Base-by-base conservation (phyloP, 2,888 invertebrate genomes). In the Hypercompe scribonia region DNA sequence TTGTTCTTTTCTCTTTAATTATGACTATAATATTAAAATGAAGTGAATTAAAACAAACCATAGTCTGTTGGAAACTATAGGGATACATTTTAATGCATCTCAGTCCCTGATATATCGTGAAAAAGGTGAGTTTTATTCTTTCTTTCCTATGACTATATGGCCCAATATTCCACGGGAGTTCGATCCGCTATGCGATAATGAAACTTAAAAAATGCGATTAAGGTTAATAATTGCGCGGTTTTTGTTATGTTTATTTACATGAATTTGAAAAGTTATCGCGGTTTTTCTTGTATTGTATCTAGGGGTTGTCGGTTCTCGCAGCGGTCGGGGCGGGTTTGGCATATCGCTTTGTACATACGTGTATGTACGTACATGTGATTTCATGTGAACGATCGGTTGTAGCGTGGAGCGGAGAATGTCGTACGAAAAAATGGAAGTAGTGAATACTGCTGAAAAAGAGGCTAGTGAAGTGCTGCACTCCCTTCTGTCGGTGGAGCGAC, bases 381-480 rank as follows among this genome's bases (percentile, higher is more conserved):
- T 93, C 92, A 93, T 92, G 88, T 92, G 92, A 91, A 87, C 89
- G 91, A 91, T 95, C 92, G 93, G 88, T 94, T 95, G 88, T 94
- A 94, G 93, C 90, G 88, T 90, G 89, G 90, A 91, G 88, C 89
- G 85, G 86, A 86, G 83, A 84, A 94, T 96, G 95, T 95, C 95
- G 83, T 96, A 93, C 90, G 94, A 95, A 87, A 96, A 96, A 92
- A 96, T 97, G 96, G 96, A 96, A 88, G 96, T 96, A 84, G 97
- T 97, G 82, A 97, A 97, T 89, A 96, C 96, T 77, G 97, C 97
- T 54, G 97, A 97, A 92, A 97, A 97, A 90, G 97, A 97, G 90
- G 97, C 97, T 33, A 97, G 97, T 86, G 97, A 97, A 92, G 97
- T 97, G 65, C 92, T 97, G 71, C 97, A 97, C 88, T 97, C 97